Evolutionary conservation across 2,797 vertebrate species (phyloP), one percentile per base, ranked within the genome.

Genomic region (Xenentodon cancila): DNA sequence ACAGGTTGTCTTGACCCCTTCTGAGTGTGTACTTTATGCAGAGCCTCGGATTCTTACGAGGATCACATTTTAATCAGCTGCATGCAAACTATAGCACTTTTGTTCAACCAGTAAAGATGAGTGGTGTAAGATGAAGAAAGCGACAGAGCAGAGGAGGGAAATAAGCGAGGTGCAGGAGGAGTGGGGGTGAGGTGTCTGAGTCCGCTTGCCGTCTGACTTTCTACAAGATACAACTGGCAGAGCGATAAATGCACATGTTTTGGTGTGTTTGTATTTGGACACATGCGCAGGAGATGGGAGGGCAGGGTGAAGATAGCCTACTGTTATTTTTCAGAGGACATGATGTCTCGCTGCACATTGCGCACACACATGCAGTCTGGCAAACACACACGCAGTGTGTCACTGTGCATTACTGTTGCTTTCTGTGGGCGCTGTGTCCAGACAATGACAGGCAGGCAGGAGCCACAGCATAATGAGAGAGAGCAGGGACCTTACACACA

Each of bases 391-490:
- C 77, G 80, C 74, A 67, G 65, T 57, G 71, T 89, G 89, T 90
- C 89, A 88, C 82, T 86, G 83, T 64, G 51, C 93, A 95, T 95
- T 93, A 94, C 86, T 11, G 75, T 91, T 92, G 86, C 92, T 92
- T 91, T 91, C 90, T 83, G 91, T 88, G 87, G 92, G 89, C 84
- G 83, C 75, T 22, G 92, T 84, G 88, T 93, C 88, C 90, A 80
- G 61, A 87, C 84, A 86, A 91, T 92, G 93, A 94, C 93, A 94
- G 94, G 92, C 90, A 92, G 89, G 75, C 91, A 91, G 91, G 91
- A 91, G 90, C 88, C 86, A 92, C 91, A 84, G 92, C 92, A 92
- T 95, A 96, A 97, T 96, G 95, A 97, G 94, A 90, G 91, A 91
- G 93, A 93, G 94, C 90, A 92, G 89, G 86, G 91, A 85, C 92